phyloP scores from a whole-genome alignment of 1,140 invertebrate species.

The Diorhabda sublineata region DNA sequence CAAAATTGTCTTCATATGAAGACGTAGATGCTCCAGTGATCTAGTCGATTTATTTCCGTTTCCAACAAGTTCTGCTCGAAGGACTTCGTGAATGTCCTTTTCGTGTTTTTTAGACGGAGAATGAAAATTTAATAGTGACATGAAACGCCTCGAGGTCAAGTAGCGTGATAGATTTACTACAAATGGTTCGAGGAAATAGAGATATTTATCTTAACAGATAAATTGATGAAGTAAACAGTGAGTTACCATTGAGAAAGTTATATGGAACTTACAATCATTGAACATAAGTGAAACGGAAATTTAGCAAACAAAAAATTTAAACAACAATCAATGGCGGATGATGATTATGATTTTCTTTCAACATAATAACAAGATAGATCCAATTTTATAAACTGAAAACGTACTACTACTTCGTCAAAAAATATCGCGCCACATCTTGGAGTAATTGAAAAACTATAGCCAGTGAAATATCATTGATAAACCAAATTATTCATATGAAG shows the following conservation, averaged over 20 bases:
- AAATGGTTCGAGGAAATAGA: not conserved
- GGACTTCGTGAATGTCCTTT: not conserved
- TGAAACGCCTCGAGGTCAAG: slow-evolving; percentile 1
- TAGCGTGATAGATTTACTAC: not conserved
- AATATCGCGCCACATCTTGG: too few relatives aligned
- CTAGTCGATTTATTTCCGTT: not conserved
- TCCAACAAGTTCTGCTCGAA: not conserved
- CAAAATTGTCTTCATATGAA: too few relatives aligned
- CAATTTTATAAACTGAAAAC: too few relatives aligned
- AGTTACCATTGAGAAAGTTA: slow-evolving; percentile 7
- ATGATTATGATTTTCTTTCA: too few relatives aligned
- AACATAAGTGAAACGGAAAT: too few relatives aligned
- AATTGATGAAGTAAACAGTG: not conserved
- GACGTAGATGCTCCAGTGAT: not conserved
- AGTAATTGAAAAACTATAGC: too few relatives aligned
- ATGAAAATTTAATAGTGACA: slow-evolving; percentile 3
- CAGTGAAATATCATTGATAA: too few relatives aligned
- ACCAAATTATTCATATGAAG: too few relatives aligned
- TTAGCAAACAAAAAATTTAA: too few relatives aligned
- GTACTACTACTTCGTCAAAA: too few relatives aligned
- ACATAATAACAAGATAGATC: too few relatives aligned
- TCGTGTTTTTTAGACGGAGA: not conserved
- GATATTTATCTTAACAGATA: not conserved
- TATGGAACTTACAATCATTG: not conserved
- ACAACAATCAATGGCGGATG: too few relatives aligned